A percentile compares a stretch with the other conserved stretches of the same genome.
These are phyloP conservation scores for Paralichthys olivaceus DNA, from an alignment of 2,113 vertebrate species.

Conservation along the genomic window DNA sequence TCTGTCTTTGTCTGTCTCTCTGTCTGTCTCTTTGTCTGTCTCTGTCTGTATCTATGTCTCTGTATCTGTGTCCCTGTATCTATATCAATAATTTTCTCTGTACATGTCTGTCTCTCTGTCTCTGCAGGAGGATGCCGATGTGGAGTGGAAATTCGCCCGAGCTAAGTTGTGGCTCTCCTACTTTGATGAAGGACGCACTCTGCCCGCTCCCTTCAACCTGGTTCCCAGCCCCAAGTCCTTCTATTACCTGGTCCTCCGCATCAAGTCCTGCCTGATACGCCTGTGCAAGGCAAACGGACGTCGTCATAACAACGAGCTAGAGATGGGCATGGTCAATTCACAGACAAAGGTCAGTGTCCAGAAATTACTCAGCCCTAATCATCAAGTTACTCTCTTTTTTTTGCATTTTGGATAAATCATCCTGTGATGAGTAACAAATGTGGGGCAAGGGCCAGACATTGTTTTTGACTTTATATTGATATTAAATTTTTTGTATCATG, in stretches of 20 bases:
- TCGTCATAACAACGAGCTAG: constrained; percentile 90
- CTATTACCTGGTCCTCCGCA: constrained; percentile 95
- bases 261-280: constrained; percentile 91
- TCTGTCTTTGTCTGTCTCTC: neutral
- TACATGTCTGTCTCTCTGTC: neutral
- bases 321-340: constrained; percentile 96
- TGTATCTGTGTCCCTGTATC: neutral
- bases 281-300: constrained; percentile 93
- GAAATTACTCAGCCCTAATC: neutral
- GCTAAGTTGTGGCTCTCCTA: constrained; percentile 98
- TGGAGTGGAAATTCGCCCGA: constrained; percentile 98
- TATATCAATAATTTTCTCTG: too few relatives aligned
- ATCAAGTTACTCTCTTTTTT: neutral
- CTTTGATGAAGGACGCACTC: constrained; percentile 96
- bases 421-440: too few relatives aligned
- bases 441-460: too few relatives aligned
- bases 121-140: constrained; percentile 94
- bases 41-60: neutral
- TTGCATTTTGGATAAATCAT: neutral
- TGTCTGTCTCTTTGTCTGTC: neutral
- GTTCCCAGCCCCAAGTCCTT: constrained; percentile 98
- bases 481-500: too few relatives aligned
- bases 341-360: constrained; percentile 84
- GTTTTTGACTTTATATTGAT: too few relatives aligned
- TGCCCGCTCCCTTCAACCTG: constrained; percentile 95